Conservation (phyloP, 2,797 vertebrate species). For the Buphagus erythrorhynchus region DNA sequence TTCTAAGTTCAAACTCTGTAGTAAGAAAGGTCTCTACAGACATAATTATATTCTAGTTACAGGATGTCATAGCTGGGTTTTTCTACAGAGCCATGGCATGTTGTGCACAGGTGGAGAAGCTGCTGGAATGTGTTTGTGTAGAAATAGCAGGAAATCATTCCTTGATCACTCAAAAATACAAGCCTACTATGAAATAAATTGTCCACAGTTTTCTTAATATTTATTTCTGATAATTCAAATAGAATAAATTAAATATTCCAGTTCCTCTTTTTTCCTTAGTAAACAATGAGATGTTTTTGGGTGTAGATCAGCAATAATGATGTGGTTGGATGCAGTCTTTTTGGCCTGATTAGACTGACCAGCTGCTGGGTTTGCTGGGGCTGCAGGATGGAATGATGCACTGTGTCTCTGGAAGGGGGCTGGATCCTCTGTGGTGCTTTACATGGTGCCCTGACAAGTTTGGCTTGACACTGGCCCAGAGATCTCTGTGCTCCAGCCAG, state of each 20-base stretch:
- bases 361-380: not conserved
- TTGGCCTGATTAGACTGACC: not conserved
- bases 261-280: not conserved
- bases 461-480: not conserved
- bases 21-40: not conserved
- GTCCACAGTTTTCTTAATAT: not conserved
- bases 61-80: not conserved
- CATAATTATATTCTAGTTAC: not conserved
- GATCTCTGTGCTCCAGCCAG: not conserved
- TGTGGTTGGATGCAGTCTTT: not conserved
- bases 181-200: not conserved
- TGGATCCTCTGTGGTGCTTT: not conserved
- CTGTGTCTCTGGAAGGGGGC: not conserved
- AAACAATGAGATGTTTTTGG: not conserved
- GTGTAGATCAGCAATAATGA: not conserved
- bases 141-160: not conserved
- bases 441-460: not conserved
- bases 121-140: not conserved
- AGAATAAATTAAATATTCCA: not conserved
- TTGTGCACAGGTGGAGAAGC: not conserved
- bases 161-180: not conserved
- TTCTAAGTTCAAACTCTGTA: not conserved
- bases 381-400: not conserved
- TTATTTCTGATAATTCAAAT: not conserved
- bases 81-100: not conserved